A percentile compares a stretch with the other conserved stretches of the same genome.
Evolutionary conservation across 2,113 vertebrate species (phyloP).

Genomic region (Onychorhynchus coronatus): DNA sequence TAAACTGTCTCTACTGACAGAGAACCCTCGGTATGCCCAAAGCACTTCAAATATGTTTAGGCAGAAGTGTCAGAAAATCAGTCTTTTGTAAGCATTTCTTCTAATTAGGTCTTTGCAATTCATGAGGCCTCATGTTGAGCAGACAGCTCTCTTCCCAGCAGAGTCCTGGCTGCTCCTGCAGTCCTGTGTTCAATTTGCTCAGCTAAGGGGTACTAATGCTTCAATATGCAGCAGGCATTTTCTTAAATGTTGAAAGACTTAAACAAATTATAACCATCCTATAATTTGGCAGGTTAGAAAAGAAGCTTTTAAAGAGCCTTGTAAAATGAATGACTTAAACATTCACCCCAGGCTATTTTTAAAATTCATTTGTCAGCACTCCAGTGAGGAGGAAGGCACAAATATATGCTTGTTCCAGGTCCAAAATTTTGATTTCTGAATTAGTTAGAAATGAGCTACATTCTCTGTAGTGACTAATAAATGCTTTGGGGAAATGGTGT

Average conservation of each 20-base stretch:
- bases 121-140: not conserved
- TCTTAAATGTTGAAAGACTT: not conserved
- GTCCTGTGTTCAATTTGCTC: not conserved
- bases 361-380: constrained; percentile 13
- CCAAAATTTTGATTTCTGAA: not conserved
- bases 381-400: not conserved
- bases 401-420: not conserved
- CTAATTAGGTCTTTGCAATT: not conserved
- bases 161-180: not conserved
- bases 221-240: not conserved
- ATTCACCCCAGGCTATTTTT: constrained; percentile 32
- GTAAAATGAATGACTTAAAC: constrained; percentile 23
- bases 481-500: not conserved
- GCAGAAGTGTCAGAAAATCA: not conserved
- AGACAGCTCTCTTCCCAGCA: not conserved
- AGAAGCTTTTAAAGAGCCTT: constrained; percentile 24
- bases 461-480: not conserved
- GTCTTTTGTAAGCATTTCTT: not conserved
- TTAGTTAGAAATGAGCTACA: not conserved
- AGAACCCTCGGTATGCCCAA: not conserved
- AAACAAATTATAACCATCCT: constrained; percentile 36
- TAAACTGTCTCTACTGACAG: not conserved
- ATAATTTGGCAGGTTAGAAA: constrained; percentile 31
- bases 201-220: not conserved
- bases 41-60: not conserved